These are phyloP conservation scores for Nomada lathburiana DNA, from an alignment of 2,888 invertebrate species.

Conservation along the genomic window DNA sequence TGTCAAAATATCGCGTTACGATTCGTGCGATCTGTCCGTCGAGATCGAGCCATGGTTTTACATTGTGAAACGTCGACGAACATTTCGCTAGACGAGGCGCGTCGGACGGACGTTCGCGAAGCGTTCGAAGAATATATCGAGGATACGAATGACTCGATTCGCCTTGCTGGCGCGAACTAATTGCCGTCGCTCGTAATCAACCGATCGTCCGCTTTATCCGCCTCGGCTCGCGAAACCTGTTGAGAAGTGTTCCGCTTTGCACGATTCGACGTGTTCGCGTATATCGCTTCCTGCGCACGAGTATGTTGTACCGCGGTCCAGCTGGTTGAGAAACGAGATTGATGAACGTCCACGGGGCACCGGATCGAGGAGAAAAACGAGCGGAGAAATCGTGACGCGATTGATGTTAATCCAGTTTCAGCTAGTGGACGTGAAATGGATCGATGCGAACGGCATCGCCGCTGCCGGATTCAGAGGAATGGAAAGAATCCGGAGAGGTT, in stretches of 20 bases:
- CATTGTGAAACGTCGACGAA: slow-evolving; percentile 54
- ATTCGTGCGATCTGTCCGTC: slow-evolving; percentile 1
- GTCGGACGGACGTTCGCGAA: slow-evolving; percentile 25
- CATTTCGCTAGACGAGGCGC: slow-evolving; percentile 46
- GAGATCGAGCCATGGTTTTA: slow-evolving; percentile 33
- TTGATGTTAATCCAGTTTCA: slow-evolving; percentile 20
- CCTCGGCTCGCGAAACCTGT: slow-evolving; percentile 44
- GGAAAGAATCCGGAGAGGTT: neutral
- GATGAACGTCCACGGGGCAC: slow-evolving; percentile 35
- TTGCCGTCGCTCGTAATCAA: slow-evolving; percentile 39
- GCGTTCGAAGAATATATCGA: slow-evolving; percentile 4
- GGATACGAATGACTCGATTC: slow-evolving; percentile 24
- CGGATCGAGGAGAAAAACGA: slow-evolving; percentile 13
- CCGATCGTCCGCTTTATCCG: slow-evolving; percentile 37
- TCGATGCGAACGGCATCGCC: neutral
- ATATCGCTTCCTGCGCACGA: slow-evolving; percentile 18
- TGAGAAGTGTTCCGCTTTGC: slow-evolving; percentile 36
- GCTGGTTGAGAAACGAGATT: slow-evolving; percentile 37
- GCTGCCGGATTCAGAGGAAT: neutral
- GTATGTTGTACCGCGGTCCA: neutral
- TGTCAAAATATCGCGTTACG: slow-evolving; percentile 14
- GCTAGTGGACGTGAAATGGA: neutral
- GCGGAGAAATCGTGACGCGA: slow-evolving; percentile 26
- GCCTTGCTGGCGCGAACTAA: slow-evolving; percentile 35
- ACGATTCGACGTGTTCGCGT: slow-evolving; percentile 31